Evolutionary conservation across 2,113 vertebrate genomes (phyloP), one percentile per base, ranked within the genome.

Genomic region (Apeltes quadracus): DNA sequence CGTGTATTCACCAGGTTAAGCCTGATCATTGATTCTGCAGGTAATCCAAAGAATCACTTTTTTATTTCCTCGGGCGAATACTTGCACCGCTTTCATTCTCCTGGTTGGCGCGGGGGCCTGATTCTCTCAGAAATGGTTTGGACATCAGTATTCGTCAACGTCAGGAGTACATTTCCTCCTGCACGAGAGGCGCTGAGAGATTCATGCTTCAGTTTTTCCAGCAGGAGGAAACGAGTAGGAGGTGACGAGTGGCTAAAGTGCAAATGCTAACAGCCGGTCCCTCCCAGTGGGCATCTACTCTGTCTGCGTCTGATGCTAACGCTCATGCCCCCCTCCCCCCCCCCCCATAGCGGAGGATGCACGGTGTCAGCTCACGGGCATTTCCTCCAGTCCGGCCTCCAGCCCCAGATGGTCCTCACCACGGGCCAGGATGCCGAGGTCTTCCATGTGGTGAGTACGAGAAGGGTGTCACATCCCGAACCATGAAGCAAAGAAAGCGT

Each of bases 361-460:
- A 98, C 98, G 36, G 95, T 99, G 83, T 95, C 95, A 22, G 97
- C 93, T 83, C 91, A 96, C 64, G 97, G 97, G 69, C 94, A 91
- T 88, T 96, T 96, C 89, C 90, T 99, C 76, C 95, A 97, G 84
- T 97, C 96, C 3, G 95, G 95, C 72, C 95, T 93, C 75, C 94
- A 95, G 68, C 95, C 97, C 69, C 95, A 93, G 92, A 97, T 99
- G 96, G 92, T 97, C 74, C 95, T 99, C 91, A 94, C 90, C 71
- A 93, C 95, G 36, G 92, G 82, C 18, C 94, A 95, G 81, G 91
- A 95, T 16, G 90, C 87, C 64, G 92, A 87, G 87, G 95, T 95
- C 88, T 97, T 97, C 87, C 94, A 96, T 48, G 96, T 97, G 95
- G 98, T 99, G 91, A 96, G 98, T 96, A 23, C 46, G n/a, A 54